phyloP scores from a whole-genome alignment of 2,113 vertebrate genomes.

The Rhinolophus sinicus region DNA sequence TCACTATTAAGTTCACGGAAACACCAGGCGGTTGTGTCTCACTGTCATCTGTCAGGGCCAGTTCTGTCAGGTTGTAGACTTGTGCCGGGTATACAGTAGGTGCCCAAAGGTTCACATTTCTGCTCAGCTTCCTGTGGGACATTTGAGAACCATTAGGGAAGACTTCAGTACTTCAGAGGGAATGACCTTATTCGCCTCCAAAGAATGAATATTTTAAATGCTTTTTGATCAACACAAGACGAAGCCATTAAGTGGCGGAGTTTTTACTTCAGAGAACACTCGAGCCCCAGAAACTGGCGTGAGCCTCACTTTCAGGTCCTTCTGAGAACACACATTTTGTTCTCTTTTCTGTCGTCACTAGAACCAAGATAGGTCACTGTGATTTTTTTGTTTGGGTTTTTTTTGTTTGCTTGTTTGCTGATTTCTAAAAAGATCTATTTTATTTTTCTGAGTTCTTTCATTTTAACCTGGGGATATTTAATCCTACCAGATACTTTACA shows the following conservation, averaged over 20 bases:
- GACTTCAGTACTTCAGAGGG: background rate
- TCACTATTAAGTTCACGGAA: background rate
- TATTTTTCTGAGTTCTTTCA: background rate
- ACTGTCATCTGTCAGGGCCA: background rate
- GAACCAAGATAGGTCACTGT: background rate
- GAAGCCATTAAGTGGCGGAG: background rate
- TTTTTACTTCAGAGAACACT: background rate
- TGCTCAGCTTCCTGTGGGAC: background rate
- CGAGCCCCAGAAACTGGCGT: background rate
- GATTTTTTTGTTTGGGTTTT: background rate
- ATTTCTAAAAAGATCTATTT: background rate
- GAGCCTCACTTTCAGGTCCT: background rate
- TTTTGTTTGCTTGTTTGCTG: background rate
- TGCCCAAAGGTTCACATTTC: fast-evolving
- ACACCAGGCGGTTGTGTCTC: fast-evolving
- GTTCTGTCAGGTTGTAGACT: fast-evolving
- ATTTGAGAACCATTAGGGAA: background rate
- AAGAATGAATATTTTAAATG: background rate
- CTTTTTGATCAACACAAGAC: background rate
- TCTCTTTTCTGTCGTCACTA: background rate
- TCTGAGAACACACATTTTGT: background rate
- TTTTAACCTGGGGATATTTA: background rate
- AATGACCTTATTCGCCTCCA: background rate
- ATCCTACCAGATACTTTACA: too few relatives aligned
- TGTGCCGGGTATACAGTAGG: too few relatives aligned